Percentiles rank a stretch among this genome's conserved stretches.
phyloP scores from a whole-genome alignment of 1,140 invertebrate species.

The Latrodectus geometricus region DNA sequence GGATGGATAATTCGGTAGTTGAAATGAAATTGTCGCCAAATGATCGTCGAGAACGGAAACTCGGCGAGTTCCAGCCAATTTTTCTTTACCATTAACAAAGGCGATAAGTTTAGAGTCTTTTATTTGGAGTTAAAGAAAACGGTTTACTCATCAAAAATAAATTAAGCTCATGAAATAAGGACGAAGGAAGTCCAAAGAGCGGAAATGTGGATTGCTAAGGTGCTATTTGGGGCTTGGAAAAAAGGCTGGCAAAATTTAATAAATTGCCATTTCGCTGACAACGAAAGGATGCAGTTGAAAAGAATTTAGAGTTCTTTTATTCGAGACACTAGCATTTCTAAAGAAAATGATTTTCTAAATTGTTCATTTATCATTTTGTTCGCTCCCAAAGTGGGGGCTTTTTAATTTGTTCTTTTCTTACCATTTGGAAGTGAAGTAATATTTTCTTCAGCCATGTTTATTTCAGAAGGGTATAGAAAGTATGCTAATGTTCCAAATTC shows the following conservation, averaged over 20 bases:
- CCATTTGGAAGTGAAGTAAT: no score
- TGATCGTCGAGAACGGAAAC: background rate
- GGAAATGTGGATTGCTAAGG: conserved; percentile 13
- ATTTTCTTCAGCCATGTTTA: no score
- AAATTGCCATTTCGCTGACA: conserved; percentile 15
- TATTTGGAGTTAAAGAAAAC: background rate
- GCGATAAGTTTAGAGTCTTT: conserved; percentile 26
- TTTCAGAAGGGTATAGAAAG: no score
- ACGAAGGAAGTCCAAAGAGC: background rate
- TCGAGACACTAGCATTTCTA: background rate
- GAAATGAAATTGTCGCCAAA: no score
- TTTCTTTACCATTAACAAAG: conserved; percentile 21
- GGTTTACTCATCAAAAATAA: conserved; percentile 31
- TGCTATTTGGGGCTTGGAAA: conserved; percentile 20
- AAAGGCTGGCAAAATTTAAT: background rate
- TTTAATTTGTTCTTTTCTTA: background rate
- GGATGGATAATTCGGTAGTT: no score
- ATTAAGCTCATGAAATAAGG: conserved; percentile 32
- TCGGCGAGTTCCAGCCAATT: background rate
- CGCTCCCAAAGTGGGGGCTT: background rate
- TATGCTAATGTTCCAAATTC: no score
- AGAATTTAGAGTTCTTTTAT: background rate
- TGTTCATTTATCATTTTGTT: background rate
- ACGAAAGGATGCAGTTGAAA: background rate
- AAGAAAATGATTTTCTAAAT: background rate